Conservation (phyloP, 23 tunicate species). For the Oikopleura dioica region DNA sequence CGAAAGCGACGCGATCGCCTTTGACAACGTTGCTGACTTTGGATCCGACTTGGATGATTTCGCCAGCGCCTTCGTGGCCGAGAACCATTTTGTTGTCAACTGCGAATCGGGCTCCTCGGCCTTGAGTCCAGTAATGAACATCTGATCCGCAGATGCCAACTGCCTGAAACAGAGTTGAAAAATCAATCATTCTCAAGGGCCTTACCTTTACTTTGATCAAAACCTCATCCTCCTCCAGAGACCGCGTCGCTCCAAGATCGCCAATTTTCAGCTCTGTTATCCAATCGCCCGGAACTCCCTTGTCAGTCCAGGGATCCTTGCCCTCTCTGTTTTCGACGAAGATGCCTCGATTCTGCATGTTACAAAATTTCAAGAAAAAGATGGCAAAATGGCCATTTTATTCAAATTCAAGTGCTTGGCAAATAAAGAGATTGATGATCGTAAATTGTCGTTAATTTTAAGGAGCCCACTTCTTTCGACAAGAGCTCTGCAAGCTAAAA, state of each 20-base stretch:
- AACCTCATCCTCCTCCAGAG: slow-evolving; percentile 14
- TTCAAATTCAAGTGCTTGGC: no score
- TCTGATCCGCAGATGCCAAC: slow-evolving; percentile 26
- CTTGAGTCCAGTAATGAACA: slow-evolving; percentile 18
- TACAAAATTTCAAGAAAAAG: no score
- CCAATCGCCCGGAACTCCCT: background rate
- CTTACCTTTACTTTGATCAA: slow-evolving; percentile 14
- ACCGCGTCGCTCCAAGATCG: background rate
- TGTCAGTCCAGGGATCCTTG: no score
- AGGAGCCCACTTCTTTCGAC: no score
- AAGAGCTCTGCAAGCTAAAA: no score
- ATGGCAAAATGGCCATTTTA: no score
- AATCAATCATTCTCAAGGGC: no score
- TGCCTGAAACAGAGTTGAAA: no score
- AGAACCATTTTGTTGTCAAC: slow-evolving; percentile 15
- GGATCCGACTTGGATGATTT: slow-evolving; percentile 11
- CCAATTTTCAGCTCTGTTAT: background rate
- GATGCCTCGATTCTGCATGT: no score
- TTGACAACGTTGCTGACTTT: slow-evolving; percentile 10
- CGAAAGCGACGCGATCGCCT: slow-evolving; percentile 18
- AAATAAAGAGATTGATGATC: no score
- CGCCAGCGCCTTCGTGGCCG: slow-evolving; percentile 22
- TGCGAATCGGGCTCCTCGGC: slow-evolving; percentile 16
- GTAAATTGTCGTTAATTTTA: no score
- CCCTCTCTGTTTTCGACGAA: no score